Evolutionary conservation across 2,113 vertebrate genomes (phyloP).

Genomic region (Daboia siamensis): DNA sequence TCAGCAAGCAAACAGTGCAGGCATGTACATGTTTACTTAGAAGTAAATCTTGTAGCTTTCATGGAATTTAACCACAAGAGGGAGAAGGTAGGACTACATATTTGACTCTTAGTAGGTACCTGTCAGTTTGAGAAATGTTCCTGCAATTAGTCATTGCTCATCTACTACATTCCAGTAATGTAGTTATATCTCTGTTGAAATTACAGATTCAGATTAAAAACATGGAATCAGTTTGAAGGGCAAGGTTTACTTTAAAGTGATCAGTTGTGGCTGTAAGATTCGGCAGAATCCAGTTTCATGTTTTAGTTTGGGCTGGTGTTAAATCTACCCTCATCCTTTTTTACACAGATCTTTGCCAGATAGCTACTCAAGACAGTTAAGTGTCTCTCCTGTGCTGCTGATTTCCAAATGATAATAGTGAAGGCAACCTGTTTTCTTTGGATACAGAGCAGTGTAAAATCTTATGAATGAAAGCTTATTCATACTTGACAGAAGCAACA

Average conservation of each 20-base stretch:
- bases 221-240: neutral
- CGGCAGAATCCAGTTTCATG: neutral
- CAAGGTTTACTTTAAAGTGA: neutral
- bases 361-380: neutral
- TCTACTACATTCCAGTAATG: neutral
- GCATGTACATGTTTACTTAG: neutral
- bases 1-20: neutral
- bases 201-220: neutral
- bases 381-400: neutral
- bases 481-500: neutral
- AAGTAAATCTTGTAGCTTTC: neutral
- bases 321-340: neutral
- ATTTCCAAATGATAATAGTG: neutral
- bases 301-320: conserved; percentile 4
- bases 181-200: neutral
- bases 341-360: neutral
- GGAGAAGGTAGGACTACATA: neutral
- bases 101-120: too few species aligned
- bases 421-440: neutral
- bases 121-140: neutral
- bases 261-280: neutral
- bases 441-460: neutral
- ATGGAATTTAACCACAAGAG: neutral
- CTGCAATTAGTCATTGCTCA: too few species aligned
- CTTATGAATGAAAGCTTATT: neutral